phyloP scores from a whole-genome alignment of 2,797 vertebrate genomes.

The Hydrolagus colliei region DNA sequence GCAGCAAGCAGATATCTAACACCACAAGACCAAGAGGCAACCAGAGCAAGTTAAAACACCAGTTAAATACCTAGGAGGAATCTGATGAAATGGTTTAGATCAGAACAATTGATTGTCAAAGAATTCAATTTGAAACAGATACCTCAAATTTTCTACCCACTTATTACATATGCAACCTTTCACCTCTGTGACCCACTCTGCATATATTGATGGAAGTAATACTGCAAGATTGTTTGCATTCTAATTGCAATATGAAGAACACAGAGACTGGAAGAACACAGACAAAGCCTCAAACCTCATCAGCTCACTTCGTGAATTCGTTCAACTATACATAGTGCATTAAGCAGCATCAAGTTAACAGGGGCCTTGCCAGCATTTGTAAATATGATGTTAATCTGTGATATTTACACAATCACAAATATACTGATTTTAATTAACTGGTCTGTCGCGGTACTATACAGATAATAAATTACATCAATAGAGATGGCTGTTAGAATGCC shows the following conservation, averaged over 20 bases:
- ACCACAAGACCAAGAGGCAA: neutral
- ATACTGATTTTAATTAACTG: too few species aligned
- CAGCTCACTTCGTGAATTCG: neutral
- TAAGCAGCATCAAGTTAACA: neutral
- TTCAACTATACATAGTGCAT: neutral
- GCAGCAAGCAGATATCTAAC: neutral
- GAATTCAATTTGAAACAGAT: too few species aligned
- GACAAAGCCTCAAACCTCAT: neutral
- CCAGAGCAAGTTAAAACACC: neutral
- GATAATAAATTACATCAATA: too few species aligned
- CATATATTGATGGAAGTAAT: neutral
- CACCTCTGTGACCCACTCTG: too few species aligned
- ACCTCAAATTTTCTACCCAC: too few species aligned
- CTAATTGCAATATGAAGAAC: neutral
- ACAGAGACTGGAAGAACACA: neutral
- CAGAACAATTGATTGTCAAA: neutral
- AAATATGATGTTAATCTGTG: neutral
- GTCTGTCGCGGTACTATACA: too few species aligned
- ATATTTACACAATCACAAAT: neutral
- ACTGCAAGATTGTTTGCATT: neutral
- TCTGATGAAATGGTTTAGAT: neutral
- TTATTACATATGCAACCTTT: too few species aligned
- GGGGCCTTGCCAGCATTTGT: neutral
- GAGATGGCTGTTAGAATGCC: too few species aligned
- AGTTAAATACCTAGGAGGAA: neutral